A percentile compares a stretch with the other conserved stretches of the same genome.
phyloP scores from a whole-genome alignment of 2,797 vertebrate genomes.

The Allobates femoralis region DNA sequence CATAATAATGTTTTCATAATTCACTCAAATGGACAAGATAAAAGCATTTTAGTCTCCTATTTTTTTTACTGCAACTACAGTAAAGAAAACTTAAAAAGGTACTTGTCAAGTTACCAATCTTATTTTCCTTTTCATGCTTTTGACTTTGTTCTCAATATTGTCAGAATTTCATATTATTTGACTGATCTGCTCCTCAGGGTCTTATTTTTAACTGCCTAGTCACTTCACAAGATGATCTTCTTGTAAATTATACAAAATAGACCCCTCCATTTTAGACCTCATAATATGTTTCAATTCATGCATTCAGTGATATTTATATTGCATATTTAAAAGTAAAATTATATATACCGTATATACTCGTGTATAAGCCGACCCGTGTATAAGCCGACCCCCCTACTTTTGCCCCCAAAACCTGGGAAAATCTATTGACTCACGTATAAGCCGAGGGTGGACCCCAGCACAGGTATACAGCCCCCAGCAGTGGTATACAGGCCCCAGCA shows the following conservation, averaged over 20 bases:
- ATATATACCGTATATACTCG: no score
- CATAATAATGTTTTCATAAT: conserved; percentile 53
- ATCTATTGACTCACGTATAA: no score
- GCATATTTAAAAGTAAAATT: not conserved
- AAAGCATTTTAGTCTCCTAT: conserved; percentile 43
- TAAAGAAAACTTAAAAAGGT: conserved; percentile 38
- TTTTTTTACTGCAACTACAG: conserved; percentile 25
- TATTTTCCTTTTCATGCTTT: conserved; percentile 52
- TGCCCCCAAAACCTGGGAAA: no score
- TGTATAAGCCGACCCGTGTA: no score
- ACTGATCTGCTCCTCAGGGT: conserved; percentile 42
- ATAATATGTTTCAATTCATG: conserved; percentile 6
- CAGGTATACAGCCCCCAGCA: no score
- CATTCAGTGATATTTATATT: not conserved
- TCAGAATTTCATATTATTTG: conserved; percentile 53
- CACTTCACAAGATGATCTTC: conserved; percentile 35
- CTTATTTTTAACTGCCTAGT: conserved; percentile 21
- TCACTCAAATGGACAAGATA: conserved; percentile 49
- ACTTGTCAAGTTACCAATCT: conserved; percentile 54
- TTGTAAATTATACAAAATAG: conserved; percentile 23
- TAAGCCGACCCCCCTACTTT: no score
- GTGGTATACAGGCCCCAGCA: no score
- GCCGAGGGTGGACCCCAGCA: no score
- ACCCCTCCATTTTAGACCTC: conserved; percentile 6
- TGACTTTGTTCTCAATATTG: conserved; percentile 58